Evolutionary conservation across 2,888 invertebrate species (phyloP), one percentile per base, ranked within the genome.

Genomic region (Epirrhoe tristata): DNA sequence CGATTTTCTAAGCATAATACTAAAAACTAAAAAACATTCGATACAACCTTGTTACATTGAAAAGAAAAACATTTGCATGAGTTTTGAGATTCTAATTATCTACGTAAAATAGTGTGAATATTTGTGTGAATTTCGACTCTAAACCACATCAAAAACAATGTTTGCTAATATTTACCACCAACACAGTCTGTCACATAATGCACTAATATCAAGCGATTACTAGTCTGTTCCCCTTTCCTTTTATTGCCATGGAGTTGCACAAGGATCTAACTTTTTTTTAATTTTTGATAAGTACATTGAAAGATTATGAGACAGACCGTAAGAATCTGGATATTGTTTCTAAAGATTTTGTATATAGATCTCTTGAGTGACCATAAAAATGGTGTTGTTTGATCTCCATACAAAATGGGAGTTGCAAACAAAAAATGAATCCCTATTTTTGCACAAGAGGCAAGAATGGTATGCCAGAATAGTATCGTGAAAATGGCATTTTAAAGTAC

Each of bases 1-100:
- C 85, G 78, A 81, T 83, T 80, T 84, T 83, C 79, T 74, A 83
- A 89, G 90, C 90, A 74, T 82, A 79, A 88, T 89, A 89, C 84
- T n/a, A n/a, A n/a, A 14, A 69, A 79, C 86, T 88, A 88, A 74
- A 70, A 71, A 66, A 59, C 57, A 73, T 62, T 69, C 69, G 65
- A 58, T 73, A 67, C 73, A 56, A 76, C 74, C 74, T 76, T 80
- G 75, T 74, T 65, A 63, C 39, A 43, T 67, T 70, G 67, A 69
- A 70, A 74, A 67, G 51, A 63, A 73, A 68, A 74, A 66, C 63
- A 74, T 74, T 43, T 72, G 72, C 75, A 72, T 76, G 73, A 75
- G 73, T 73, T 46, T 66, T 39, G 64, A 63, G 12, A 65, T 68
- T 58, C 67, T 66, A 67, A 74, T 70, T 63, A 57, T 70, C 74